Conservation (phyloP, 2,113 vertebrate genomes). For the Elanus axillaris region DNA sequence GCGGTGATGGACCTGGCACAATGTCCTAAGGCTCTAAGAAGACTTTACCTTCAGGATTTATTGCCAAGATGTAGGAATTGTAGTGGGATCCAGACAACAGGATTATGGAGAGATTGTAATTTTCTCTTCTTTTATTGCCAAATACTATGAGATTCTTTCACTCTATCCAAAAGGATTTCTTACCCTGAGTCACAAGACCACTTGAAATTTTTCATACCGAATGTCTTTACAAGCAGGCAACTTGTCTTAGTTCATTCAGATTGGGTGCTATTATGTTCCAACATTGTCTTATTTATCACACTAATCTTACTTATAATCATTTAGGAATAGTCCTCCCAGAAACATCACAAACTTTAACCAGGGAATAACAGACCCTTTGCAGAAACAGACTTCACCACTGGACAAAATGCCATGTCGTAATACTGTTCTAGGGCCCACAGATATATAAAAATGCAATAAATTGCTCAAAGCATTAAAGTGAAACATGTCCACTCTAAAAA, state of each 20-base stretch:
- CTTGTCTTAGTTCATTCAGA: background rate
- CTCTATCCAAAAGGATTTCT: background rate
- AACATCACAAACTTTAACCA: background rate
- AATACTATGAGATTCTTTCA: background rate
- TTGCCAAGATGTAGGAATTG: background rate
- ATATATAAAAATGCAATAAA: background rate
- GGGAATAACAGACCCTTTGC: background rate
- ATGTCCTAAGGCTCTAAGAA: background rate
- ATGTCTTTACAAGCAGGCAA: background rate
- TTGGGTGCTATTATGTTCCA: background rate
- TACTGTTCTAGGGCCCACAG: background rate
- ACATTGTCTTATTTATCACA: background rate
- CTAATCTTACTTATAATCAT: background rate
- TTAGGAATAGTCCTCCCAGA: background rate
- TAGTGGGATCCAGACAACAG: background rate
- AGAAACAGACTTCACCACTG: background rate
- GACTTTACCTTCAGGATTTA: background rate
- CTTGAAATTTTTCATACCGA: background rate
- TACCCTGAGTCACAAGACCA: background rate
- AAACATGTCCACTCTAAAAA: background rate
- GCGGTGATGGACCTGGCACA: background rate
- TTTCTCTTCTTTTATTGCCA: background rate
- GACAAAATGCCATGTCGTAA: background rate
- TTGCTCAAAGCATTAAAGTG: background rate
- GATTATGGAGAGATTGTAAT: background rate